phyloP scores from a whole-genome alignment of 2,113 vertebrate species.

The Gnathonemus echidnorhynchus region DNA sequence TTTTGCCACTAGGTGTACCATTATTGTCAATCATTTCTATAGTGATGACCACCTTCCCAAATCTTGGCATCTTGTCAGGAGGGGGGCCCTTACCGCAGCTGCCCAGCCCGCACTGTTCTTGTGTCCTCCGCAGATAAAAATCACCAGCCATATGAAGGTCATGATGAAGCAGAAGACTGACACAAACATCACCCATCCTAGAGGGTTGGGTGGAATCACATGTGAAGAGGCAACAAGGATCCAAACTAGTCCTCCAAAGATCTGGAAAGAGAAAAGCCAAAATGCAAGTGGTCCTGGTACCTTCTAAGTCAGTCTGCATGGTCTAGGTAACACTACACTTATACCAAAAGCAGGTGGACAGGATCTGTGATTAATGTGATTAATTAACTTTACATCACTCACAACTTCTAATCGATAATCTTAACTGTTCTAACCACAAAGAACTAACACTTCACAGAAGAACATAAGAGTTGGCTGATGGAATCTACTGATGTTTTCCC shows the following conservation, averaged over 20 bases:
- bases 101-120: conserved; percentile 44
- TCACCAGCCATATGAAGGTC: conserved; percentile 48
- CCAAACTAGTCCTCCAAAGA: conserved; percentile 65
- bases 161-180: conserved; percentile 61
- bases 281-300: not conserved
- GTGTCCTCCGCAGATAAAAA: conserved; percentile 46
- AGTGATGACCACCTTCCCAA: not conserved
- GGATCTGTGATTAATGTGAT: not conserved
- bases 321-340: not conserved
- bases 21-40: not conserved
- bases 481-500: not conserved
- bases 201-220: conserved; percentile 40
- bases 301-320: not conserved
- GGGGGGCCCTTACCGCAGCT: conserved; percentile 47
- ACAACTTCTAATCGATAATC: not conserved
- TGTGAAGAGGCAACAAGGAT: conserved; percentile 54
- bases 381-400: not conserved
- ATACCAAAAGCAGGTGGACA: not conserved
- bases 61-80: rapidly evolving
- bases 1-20: not conserved
- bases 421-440: not conserved
- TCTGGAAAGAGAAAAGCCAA: conserved; percentile 31
- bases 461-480: not conserved
- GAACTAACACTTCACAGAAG: not conserved
- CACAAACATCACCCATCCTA: conserved; percentile 66